Base-by-base conservation (phyloP, 64 coral and sea anemone species). In the Actinia tenebrosa region DNA sequence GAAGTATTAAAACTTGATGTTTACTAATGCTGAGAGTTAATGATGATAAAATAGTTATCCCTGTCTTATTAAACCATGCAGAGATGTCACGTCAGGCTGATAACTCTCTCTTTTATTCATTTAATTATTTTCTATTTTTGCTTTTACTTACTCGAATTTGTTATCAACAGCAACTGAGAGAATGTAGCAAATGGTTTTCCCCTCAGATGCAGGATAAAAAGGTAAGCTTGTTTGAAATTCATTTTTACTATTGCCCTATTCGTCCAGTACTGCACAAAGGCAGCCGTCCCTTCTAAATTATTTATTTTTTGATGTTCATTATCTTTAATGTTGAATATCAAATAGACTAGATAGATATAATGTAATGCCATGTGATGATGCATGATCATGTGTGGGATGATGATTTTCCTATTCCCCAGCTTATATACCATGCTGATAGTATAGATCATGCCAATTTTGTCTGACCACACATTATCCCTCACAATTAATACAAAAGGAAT, bases 401-500 rank as follows among this genome's bases (percentile, higher is more conserved):
- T 84, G 82, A 84, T 84, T 8, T 84, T 53, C 59, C 59, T 84
- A 59, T 84, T 84, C 82, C 82, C 82, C 82, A 84, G 82, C 82
- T 84, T 84, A 84, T 60, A 53, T 53, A 84, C 82, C 82, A 84
- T 84, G 82, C 42, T 84, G 82, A 84, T 84, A 84, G 4, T 66
- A 66, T 66, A 15, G 27, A 60, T 84, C 82, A 84, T 59, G 82
- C 82, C 82, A 84, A 84, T 84, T 47, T 84, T 84, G 53, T 84
- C 82, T 84, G 82, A 84, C 19, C 82, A 84, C 82, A 44, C 27
- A 27, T 43, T 78, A 3, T 20, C 8, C 37, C 22, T 50, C 2
- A 16, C 0, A 4, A n/a, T 26, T 75, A 26, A 42, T 14, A 50
- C 47, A 2, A 50, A 50, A 8, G 47, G 7, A 50, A 3, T 50